Conservation (phyloP, 2,797 vertebrate genomes). For the Sebastes variabilis region DNA sequence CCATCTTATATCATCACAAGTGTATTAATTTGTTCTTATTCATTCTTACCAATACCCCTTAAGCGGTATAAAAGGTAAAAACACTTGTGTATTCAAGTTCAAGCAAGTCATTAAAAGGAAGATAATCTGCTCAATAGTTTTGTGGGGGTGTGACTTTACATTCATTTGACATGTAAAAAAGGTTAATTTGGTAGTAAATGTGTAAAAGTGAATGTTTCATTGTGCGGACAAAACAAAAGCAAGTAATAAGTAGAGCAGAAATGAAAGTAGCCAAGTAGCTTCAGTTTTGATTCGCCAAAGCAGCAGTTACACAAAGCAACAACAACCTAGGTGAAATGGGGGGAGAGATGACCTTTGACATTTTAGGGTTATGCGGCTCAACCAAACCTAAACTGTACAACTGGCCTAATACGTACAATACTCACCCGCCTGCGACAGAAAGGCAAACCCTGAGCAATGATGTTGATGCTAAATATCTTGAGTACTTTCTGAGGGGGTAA, state of each 20-base stretch:
- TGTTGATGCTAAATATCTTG: slow-evolving; percentile 99
- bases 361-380: slow-evolving; percentile 6
- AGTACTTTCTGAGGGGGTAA: slow-evolving; percentile 93
- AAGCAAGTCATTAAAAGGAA: not conserved
- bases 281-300: not conserved
- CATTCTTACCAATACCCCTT: not conserved
- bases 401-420: slow-evolving; percentile 39
- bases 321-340: not conserved
- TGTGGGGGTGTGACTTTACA: not conserved
- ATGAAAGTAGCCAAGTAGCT: not conserved
- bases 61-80: not conserved
- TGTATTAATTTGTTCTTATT: not conserved
- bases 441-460: slow-evolving; percentile 95
- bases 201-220: not conserved
- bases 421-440: slow-evolving; percentile 98
- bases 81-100: not conserved
- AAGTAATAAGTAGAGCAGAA: not conserved
- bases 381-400: not conserved
- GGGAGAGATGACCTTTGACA: slow-evolving; percentile 46
- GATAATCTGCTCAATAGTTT: not conserved
- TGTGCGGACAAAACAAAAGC: not conserved
- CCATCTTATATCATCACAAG: not conserved
- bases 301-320: not conserved
- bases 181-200: not conserved
- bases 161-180: not conserved